Base-by-base conservation (phyloP, 2,888 invertebrate species). In the Orchestes rusci region DNA sequence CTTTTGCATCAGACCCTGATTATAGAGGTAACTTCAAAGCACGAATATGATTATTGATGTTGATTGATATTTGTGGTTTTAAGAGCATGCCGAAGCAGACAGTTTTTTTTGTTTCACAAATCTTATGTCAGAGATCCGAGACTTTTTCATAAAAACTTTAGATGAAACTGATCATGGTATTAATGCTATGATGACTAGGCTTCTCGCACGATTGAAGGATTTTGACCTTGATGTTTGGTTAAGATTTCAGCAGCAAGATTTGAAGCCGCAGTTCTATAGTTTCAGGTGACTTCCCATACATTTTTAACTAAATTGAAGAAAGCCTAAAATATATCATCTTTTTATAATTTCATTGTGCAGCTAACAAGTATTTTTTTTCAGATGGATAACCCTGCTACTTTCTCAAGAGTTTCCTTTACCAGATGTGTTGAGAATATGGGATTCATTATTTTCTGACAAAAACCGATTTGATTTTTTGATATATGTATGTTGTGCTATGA, bases 41-140 rank as follows among this genome's bases (percentile, higher is more conserved):
- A 23, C 10, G 23, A 23, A 7, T 23, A 7, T 23, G 5, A 10
- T 23, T 23, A 7, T 23, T 7, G 10, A 23, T 10, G 23, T 23
- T 10, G 23, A 7, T 23, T 10, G 5, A 10, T 23, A 5, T 23
- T 23, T 7, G 23, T 23, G 23, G 10, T 44, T 68, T 68, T 23
- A 69, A 88, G 94, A 84, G 62, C 74, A 86, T 66, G 97, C 97
- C 0, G 99, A 99, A 67, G 90, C 96, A 0, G 99, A 99, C 65
- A 86, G 93, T 50, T 99, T 99, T 69, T 97, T 94, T 70, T 94
- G 96, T 63, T 99, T 99, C 66, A 99, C 96, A 3, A 93, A 93
- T 65, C 71, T 99, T 38, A 99, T 99, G 99, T 83, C 86, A 1
- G 97, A 97, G 71, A 95, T 97, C 50, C 76, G 97, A 18, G 97